These are phyloP conservation scores for Dione vanillae DNA, from an alignment of 2,888 invertebrate genomes.

Conservation along the genomic window DNA sequence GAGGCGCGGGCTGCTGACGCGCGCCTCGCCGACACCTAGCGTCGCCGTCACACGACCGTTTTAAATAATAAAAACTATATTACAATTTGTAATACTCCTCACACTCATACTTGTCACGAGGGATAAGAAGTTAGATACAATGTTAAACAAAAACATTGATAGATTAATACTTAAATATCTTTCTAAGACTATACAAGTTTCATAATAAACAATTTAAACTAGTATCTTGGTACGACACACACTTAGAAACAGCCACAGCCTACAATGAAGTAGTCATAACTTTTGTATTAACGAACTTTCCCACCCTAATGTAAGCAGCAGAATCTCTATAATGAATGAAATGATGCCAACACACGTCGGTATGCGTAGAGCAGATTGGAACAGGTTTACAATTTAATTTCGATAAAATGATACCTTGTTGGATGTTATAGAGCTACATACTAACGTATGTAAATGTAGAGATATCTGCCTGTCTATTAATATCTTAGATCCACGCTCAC, in stretches of 20 bases:
- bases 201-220: too few species aligned
- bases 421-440: not conserved
- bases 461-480: constrained; percentile 8
- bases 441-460: constrained; percentile 1
- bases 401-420: constrained; percentile 1
- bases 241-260: not conserved
- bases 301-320: not conserved
- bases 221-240: too few species aligned
- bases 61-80: constrained; percentile 23
- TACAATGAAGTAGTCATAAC: not conserved
- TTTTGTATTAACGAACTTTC: not conserved
- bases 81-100: constrained; percentile 9
- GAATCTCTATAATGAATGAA: constrained; percentile 15
- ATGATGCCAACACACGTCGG: not conserved
- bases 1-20: constrained; percentile 38
- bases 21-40: constrained; percentile 42
- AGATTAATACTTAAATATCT: too few species aligned
- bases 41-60: not conserved
- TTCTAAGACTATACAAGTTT: too few species aligned
- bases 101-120: too few species aligned
- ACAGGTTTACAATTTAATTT: constrained; percentile 20
- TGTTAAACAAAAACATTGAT: not conserved
- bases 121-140: not conserved
- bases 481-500: not conserved
- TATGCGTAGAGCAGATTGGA: not conserved